Evolutionary conservation across 2,797 vertebrate genomes (phyloP), one percentile per base, ranked within the genome.

Genomic region (Hybognathus amarus): DNA sequence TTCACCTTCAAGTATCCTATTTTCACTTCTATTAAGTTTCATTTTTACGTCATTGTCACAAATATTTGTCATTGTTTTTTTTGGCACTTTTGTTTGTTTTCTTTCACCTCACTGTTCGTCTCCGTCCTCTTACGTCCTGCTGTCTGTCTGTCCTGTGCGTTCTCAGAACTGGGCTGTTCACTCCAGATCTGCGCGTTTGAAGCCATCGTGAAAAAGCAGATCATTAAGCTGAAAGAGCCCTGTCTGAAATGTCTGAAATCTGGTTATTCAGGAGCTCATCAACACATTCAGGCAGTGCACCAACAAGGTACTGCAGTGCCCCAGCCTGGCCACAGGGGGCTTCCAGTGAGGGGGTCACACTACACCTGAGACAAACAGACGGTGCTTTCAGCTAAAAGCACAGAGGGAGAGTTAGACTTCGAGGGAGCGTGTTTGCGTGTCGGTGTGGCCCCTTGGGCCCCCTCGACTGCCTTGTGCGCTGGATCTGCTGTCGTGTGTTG

Each of bases 191-290:
- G 96, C n/a, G 98, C 98, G 64, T 99, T 99, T 93, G 98, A 99
- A 94, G 97, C 94, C 95, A 98, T 99, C 86, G 97, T 99, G 91
- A 99, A 99, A 95, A 99, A 98, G 95, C 98, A 99, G 94, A 96
- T 99, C 94, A 94, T 99, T 94, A 98, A 99, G 96, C 96, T 99
- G 96, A 99, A 99, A 95, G 96, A 97, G 85, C 98, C 98, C 73
- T 99, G 98, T 94, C 95, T 99, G 92, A 99, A 99, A 91, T 99
- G 98, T 90, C n/a, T n/a, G n/a, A n/a, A n/a, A 99, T 93, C 93
- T 99, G 95, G 98, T 99, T 92, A 98, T 99, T 94, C 97, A 98
- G 94, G 98, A 99, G 94, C 94, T 99, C 92, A 97, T 99, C 94
- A 98, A 95, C 95, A 99, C 98, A 90, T 94, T 99, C 94, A 96